A percentile compares a stretch with the other conserved stretches of the same genome.
Evolutionary conservation across 1,140 invertebrate species (phyloP).

Genomic region (Diachasma alloeum): DNA sequence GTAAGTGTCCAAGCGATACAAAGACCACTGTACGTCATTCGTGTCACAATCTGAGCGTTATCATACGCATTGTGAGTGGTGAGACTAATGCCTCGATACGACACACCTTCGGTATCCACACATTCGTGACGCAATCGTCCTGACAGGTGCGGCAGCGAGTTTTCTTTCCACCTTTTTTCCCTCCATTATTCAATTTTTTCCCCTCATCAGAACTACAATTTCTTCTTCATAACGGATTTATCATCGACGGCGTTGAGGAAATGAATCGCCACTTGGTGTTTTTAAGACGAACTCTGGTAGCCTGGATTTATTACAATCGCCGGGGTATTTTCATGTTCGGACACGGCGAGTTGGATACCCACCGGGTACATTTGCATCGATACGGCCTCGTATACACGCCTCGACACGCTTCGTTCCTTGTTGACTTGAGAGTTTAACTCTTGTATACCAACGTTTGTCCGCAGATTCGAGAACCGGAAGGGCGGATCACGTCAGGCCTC

Average conservation of each 20-base stretch:
- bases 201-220: neutral
- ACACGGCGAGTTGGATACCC: slow-evolving; percentile 21
- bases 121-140: neutral
- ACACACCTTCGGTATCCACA: neutral
- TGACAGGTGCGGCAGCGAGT: slow-evolving; percentile 11
- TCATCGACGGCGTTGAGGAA: slow-evolving; percentile 11
- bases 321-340: slow-evolving; percentile 25
- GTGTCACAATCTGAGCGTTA: neutral
- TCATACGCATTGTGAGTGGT: neutral
- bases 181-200: neutral
- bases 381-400: slow-evolving; percentile 28
- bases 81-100: neutral
- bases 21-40: neutral
- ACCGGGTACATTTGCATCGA: slow-evolving; percentile 25
- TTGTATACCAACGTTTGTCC: slow-evolving; percentile 6
- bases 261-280: neutral
- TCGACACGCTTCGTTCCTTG: slow-evolving; percentile 27
- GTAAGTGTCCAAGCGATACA: too few relatives aligned
- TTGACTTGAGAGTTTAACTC: slow-evolving; percentile 20
- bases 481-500: slow-evolving; percentile 18
- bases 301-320: slow-evolving; percentile 29
- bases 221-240: slow-evolving; percentile 17
- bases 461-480: slow-evolving; percentile 23
- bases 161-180: neutral
- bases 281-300: slow-evolving; percentile 13